phyloP scores from a whole-genome alignment of 1,140 invertebrate genomes.

The Penaeus chinensis region DNA sequence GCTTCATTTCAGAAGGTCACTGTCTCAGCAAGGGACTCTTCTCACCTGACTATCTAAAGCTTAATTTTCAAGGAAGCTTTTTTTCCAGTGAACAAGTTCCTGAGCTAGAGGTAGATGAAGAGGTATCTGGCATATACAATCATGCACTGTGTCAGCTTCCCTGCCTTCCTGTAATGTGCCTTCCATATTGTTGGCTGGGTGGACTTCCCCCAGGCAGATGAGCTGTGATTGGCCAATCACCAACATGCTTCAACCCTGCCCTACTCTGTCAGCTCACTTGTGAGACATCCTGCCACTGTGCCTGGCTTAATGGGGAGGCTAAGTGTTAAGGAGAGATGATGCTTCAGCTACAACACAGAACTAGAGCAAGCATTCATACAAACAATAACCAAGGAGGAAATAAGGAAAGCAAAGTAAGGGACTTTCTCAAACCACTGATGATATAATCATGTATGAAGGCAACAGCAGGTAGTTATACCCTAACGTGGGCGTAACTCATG shows the following conservation, averaged over 20 bases:
- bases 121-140: constrained; percentile 42
- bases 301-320: constrained; percentile 35
- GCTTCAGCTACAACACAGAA: constrained; percentile 59
- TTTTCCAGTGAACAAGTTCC: constrained; percentile 22
- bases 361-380: constrained; percentile 60
- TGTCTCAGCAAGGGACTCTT: constrained; percentile 34
- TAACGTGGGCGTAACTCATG: constrained; percentile 60
- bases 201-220: constrained; percentile 15
- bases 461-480: constrained; percentile 61
- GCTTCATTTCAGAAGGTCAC: constrained; percentile 28
- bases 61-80: constrained; percentile 10
- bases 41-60: constrained; percentile 16
- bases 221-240: constrained; percentile 37
- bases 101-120: constrained; percentile 13
- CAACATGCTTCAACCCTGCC: constrained; percentile 38
- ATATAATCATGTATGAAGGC: constrained; percentile 58
- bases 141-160: constrained; percentile 49
- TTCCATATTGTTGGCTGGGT: constrained; percentile 34
- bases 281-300: constrained; percentile 34
- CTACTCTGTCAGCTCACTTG: constrained; percentile 34
- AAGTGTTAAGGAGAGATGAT: constrained; percentile 43
- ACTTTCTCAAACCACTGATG: constrained; percentile 44
- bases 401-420: constrained; percentile 38
- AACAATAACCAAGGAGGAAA: constrained; percentile 21
- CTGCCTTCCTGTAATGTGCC: constrained; percentile 30